Base-by-base conservation (phyloP, 2,888 invertebrate genomes). In the Cosmia pyralina region DNA sequence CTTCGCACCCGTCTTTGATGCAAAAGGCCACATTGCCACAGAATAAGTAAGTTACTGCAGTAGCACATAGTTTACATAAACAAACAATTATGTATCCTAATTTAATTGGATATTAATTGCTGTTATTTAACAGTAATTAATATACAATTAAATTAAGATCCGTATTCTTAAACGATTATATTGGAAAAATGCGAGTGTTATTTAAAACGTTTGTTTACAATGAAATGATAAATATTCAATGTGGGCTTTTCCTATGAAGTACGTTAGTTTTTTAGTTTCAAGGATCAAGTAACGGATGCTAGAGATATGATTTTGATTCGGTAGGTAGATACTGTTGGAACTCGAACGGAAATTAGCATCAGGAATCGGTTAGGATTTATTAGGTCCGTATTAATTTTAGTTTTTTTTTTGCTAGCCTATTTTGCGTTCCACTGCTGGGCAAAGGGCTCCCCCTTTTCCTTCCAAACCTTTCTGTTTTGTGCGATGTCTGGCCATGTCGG, bases 251-350 rank as follows among this genome's bases (percentile, higher is more conserved):
- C 92, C 91, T 87, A 72, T 76, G 79, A 83, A 80, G 77, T 82
- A 62, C 10, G 68, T 68, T 53, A 65, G 77, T 85, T 88, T 88
- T 89, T 88, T 88, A 75, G 79, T 77, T 72, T 87, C 88, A 87
- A 91, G 90, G 88, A 90, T 90, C 83, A 80, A 79, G 59, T 89
- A 52, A 77, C 91, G 92, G 91, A 92, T 91, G 87, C 85, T 69
- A 50, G 57, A 69, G 52, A 69, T 77, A 79, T 58, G 63, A 72
- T 82, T 80, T 77, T 70, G 68, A 79, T 73, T 62, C 52, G 41
- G 22, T 79, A 4, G 41, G 15, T 38, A 53, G 63, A 4, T 78
- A 80, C 77, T 82, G 69, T 69, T 81, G 77, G 58, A 75, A 85
- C 82, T 86, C 86, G 85, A 81, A 48, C 0, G 15, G 13, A 70